These are phyloP conservation scores for Scaptodrosophila lebanonensis DNA, from an alignment of 1,140 invertebrate species.

Conservation along the genomic window DNA sequence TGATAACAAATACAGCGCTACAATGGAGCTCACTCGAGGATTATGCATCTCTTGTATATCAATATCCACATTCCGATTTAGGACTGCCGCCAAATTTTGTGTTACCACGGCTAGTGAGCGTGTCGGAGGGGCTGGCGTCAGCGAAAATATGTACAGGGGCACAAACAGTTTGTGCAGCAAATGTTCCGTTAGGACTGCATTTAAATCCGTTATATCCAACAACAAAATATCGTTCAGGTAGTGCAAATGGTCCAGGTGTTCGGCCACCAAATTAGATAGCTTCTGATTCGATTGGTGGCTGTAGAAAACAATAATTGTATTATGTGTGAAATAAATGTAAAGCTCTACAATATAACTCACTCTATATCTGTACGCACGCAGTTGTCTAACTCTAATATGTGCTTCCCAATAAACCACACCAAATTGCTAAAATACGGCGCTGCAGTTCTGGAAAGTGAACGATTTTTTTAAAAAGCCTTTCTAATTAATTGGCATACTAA, in stretches of 20 bases:
- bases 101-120: constrained; percentile 80
- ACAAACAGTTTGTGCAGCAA: constrained; percentile 94
- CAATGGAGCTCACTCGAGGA: constrained; percentile 90
- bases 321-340: not conserved
- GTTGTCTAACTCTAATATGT: constrained; percentile 96
- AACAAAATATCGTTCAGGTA: constrained; percentile 98
- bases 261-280: constrained; percentile 95
- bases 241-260: constrained; percentile 98
- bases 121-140: constrained; percentile 79
- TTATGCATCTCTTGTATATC: constrained; percentile 78
- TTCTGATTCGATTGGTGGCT: constrained; percentile 94
- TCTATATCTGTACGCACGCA: constrained; percentile 96
- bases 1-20: constrained; percentile 93
- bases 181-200: constrained; percentile 97
- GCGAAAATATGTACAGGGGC: constrained; percentile 95
- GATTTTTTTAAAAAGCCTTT: not conserved
- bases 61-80: constrained; percentile 79
- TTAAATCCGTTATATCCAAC: constrained; percentile 94
- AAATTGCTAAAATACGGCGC: constrained; percentile 99
- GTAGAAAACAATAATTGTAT: constrained; percentile 47
- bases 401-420: constrained; percentile 99
- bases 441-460: constrained; percentile 84
- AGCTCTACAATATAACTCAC: constrained; percentile 80
- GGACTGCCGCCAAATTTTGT: constrained; percentile 80
- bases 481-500: constrained; percentile 39